Base-by-base conservation (phyloP, 1,140 invertebrate genomes). In the Drosophila seguyi region DNA sequence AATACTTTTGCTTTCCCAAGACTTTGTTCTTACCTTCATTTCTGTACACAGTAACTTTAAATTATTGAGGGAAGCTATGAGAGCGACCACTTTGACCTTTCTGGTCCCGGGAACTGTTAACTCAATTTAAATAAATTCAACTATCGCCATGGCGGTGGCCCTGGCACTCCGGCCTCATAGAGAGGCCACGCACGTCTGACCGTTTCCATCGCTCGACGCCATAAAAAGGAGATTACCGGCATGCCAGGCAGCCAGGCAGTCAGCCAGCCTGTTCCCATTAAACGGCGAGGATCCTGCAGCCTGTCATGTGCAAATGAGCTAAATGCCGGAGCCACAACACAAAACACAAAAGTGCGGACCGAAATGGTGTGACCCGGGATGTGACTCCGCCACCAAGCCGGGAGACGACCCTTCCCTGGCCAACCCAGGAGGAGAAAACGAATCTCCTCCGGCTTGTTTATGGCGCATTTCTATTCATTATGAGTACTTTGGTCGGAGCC, bases 381-480 rank as follows among this genome's bases (percentile, higher is more conserved):
- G 50, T 71, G 68, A 69, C 63, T 71, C 55, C 59, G 14, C 4
- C 59, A 11, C 14, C 44, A 57, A 50, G 0, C 10, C 10, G 13
- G 56, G 38, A 36, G 50, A 22, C 6, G 47, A 48, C 22, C 45
- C 38, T 66, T 50, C 20, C 29, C 34, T n/a, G 13, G 44, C 44
- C 16, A 25, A 2, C 45, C 45, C 8, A 27, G 45, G 34, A 39
- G 59, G 38, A 22, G 61, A 27, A 41, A 18, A 18, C 8, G 39
- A 58, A 59, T 65, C 62, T 66, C 68, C 53, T 66, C 27, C 39
- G 29, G 42, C 69, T 75, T 79, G 85, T 90, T 90, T 90, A 88
- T 85, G 75, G 81, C 74, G 60, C 84, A 90, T 88, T 88, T 84
- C 85, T 88, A 90, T 90, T 90, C 84, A 88, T 88, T 88, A 90